Conservation (phyloP, 2,113 vertebrate genomes). For the Paratilapia polleni region DNA sequence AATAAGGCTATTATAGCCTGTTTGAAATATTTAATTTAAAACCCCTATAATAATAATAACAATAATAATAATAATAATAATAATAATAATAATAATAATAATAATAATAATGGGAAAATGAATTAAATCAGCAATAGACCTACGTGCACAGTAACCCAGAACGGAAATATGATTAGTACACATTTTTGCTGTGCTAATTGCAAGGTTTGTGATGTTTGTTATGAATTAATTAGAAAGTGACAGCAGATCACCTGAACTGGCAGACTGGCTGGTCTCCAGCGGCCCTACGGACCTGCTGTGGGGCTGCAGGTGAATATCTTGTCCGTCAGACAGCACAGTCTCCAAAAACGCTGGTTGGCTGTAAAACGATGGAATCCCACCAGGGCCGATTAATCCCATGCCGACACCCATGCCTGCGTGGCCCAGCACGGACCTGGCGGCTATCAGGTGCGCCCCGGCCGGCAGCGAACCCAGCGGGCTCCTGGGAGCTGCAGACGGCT, state of each 20-base stretch:
- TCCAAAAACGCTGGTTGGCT: slow-evolving; percentile 93
- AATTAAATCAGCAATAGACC: background rate
- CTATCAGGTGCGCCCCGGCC: slow-evolving; percentile 88
- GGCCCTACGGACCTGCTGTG: slow-evolving; percentile 84
- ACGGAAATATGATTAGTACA: background rate
- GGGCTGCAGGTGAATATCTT: slow-evolving; percentile 89
- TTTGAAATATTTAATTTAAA: background rate
- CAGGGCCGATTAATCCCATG: slow-evolving; percentile 92
- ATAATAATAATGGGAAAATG: background rate
- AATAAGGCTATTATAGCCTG: background rate
- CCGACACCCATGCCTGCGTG: slow-evolving; percentile 86
- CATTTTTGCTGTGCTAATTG: background rate
- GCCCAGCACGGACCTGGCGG: slow-evolving; percentile 90
- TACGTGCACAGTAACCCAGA: background rate
- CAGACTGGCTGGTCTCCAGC: slow-evolving; percentile 89
- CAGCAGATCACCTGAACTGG: slow-evolving; percentile 88
- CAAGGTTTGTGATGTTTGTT: background rate
- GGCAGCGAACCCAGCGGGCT: slow-evolving; percentile 86
- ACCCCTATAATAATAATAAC: background rate
- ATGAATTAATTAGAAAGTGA: background rate
- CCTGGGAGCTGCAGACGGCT: slow-evolving; percentile 86
- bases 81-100: background rate
- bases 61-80: background rate
- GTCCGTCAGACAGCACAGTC: slow-evolving; percentile 89
- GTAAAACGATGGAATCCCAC: slow-evolving; percentile 94